A percentile compares a stretch with the other conserved stretches of the same genome.
These are phyloP conservation scores for Hephaestus fuliginosus DNA, from an alignment of 2,797 vertebrate genomes.

Conservation along the genomic window DNA sequence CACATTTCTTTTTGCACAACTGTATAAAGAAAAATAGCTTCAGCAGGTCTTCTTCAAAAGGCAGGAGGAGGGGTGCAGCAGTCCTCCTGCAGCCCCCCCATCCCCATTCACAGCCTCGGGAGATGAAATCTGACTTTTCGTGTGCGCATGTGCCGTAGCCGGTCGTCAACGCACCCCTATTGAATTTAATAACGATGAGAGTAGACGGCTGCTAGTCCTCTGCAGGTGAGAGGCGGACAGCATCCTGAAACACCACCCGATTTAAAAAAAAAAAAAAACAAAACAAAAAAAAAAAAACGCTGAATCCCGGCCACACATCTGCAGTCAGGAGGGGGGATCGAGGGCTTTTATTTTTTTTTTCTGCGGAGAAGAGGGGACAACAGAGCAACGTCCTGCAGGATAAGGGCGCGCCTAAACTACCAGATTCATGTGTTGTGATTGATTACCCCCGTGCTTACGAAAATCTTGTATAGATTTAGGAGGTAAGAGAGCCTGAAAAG, in stretches of 20 bases:
- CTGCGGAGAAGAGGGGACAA: slow-evolving; percentile 74
- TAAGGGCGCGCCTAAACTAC: slow-evolving; percentile 82
- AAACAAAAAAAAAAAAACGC: slow-evolving; percentile 49
- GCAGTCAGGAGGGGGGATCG: slow-evolving; percentile 50
- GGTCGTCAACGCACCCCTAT: slow-evolving; percentile 64
- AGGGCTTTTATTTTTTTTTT: slow-evolving; percentile 1
- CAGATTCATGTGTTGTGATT: slow-evolving; percentile 86
- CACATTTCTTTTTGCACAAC: neutral
- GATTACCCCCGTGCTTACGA: slow-evolving; percentile 72
- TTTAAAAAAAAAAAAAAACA: slow-evolving; percentile 30
- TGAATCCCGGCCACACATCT: slow-evolving; percentile 66
- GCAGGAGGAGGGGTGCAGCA: neutral
- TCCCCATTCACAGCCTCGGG: slow-evolving; percentile 56
- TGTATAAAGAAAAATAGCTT: slow-evolving; percentile 22
- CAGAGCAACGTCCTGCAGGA: slow-evolving; percentile 80
- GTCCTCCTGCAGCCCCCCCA: slow-evolving; percentile 34
- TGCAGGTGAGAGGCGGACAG: slow-evolving; percentile 74
- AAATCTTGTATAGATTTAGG: slow-evolving; percentile 79
- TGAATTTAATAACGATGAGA: slow-evolving; percentile 79
- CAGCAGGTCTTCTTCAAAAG: neutral
- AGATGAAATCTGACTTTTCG: slow-evolving; percentile 42
- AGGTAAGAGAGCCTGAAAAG: slow-evolving; percentile 75
- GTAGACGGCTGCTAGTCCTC: slow-evolving; percentile 68
- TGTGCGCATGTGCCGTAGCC: slow-evolving; percentile 81
- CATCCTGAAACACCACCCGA: slow-evolving; percentile 43